Base-by-base conservation (phyloP, 2,797 vertebrate species). In the Chromobotia macracanthus region DNA sequence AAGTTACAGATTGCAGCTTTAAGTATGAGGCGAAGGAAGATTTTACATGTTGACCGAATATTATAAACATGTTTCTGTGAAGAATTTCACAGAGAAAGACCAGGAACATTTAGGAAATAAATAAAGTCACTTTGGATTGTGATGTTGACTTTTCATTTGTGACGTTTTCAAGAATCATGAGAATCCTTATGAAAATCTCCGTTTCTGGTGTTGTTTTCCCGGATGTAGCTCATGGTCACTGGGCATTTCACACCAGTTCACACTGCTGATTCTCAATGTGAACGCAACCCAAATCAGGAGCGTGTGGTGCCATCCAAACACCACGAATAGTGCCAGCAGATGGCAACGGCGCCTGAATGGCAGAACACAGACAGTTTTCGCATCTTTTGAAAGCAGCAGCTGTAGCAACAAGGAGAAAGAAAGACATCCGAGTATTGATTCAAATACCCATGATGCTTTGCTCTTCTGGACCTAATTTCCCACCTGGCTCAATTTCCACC, bases 381-480 rank as follows among this genome's bases (percentile, higher is more conserved):
- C 69, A 58, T 78, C 48, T 75, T 75, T 76, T 56, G 69, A 66
- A 53, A 74, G 44, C 31, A 12, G 60, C 76, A 50, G 75, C 66
- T 65, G 46, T 70, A 61, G 51, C 63, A 11, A 5, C n/a, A 5
- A 55, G 51, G 16, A 68, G 28, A 50, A 19, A 38, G 35, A 63
- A 19, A 38, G 35, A 63, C n/a, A 67, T 38, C 21, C 60, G 41
- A n/a, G 72, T 41, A 51, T 55, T 64, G 25, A 48, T 76, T 16
- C 44, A 66, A 51, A 48, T 25, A 66, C 65, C 67, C 78, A 78
- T 23, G 31, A 50, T 72, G 61, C 19, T 69, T 64, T 38, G 67
- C 77, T 80, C 76, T 70, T 80, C 72, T 71, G 72, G 80, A 82
- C 84, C 83, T 80, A 80, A 67, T 87, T 77, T 87, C 56, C 76